Base-by-base conservation (phyloP, 1,140 invertebrate genomes). In the Cotesia typhae region DNA sequence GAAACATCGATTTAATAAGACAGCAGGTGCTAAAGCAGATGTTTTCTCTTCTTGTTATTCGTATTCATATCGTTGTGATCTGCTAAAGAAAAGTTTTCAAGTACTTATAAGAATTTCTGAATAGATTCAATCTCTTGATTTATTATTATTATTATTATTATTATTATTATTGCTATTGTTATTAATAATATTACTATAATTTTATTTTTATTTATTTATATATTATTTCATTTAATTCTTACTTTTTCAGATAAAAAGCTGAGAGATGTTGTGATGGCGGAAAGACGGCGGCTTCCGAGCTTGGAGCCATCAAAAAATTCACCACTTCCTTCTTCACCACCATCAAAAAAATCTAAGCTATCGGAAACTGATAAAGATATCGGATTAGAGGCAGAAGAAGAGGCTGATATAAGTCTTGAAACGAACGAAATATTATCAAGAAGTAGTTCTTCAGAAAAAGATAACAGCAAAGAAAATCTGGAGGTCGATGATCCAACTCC, bases 191-290 rank as follows among this genome's bases (percentile, higher is more conserved):
- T 47, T 47, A 47, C 10, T 2, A 52, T 12, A 71, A 55, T 71
- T 65, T 65, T 47, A 10, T 66, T 53, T 20, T 28, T 35, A 28
- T 53, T 10, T 38, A 14, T 38, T 14, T 36, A 20, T 9, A 59
- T 57, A 20, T 10, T 6, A 20, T 20, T 67, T 12, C 2, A n/a
- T 52, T 12, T 12, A 37, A 64, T 52, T 12, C 64, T 51, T 55
- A 63, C 38, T 65, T 72, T 75, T 79, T 59, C 66, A 83, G 82
- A 73, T 76, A 61, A 78, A 74, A 61, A 71, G 67, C 9, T 64
- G 14, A 75, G 76, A 78, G 59, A 83, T 84, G 83, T 79, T 76
- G 82, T 84, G 79, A 85, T 85, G 83, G 83, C 83, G 63, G 81
- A 79, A 67, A 84, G 78, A 70, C 78, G 79, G 28, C 79, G 80